Conservation (phyloP, 2,888 invertebrate species). For the Cyclophora punctaria region DNA sequence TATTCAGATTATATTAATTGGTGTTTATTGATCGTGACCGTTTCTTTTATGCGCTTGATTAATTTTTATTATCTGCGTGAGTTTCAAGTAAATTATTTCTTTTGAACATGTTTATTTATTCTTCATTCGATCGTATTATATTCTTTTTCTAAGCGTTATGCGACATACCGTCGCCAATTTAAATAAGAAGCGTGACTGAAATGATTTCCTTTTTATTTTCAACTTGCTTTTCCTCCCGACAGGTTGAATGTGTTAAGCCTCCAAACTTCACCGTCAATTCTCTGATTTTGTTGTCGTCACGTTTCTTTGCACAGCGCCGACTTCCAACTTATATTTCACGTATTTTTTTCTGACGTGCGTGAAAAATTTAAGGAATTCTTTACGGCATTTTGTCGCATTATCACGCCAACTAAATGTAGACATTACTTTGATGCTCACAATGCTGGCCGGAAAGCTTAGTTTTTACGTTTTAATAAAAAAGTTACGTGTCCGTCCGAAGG, state of each 20-base stretch:
- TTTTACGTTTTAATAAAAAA: not conserved
- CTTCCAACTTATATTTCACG: constrained; percentile 10
- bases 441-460: not conserved
- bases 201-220: too few relatives aligned
- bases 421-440: constrained; percentile 5
- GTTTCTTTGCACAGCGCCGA: constrained; percentile 9
- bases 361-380: constrained; percentile 17
- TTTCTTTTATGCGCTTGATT: too few relatives aligned
- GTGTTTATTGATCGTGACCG: too few relatives aligned
- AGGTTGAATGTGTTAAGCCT: not conserved
- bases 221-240: not conserved
- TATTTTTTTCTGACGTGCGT: constrained; percentile 11
- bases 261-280: not conserved
- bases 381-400: constrained; percentile 10
- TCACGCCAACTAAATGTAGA: constrained; percentile 7
- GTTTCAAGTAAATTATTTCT: too few relatives aligned
- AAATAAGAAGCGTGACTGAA: too few relatives aligned
- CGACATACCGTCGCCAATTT: too few relatives aligned
- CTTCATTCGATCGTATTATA: too few relatives aligned
- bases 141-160: too few relatives aligned
- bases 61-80: too few relatives aligned
- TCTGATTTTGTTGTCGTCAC: constrained; percentile 6
- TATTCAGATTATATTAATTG: not conserved
- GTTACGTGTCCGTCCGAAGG: not conserved
- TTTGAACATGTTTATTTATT: too few relatives aligned